These are phyloP conservation scores for Hassar affinis DNA, from an alignment of 2,113 vertebrate species.

Conservation along the genomic window DNA sequence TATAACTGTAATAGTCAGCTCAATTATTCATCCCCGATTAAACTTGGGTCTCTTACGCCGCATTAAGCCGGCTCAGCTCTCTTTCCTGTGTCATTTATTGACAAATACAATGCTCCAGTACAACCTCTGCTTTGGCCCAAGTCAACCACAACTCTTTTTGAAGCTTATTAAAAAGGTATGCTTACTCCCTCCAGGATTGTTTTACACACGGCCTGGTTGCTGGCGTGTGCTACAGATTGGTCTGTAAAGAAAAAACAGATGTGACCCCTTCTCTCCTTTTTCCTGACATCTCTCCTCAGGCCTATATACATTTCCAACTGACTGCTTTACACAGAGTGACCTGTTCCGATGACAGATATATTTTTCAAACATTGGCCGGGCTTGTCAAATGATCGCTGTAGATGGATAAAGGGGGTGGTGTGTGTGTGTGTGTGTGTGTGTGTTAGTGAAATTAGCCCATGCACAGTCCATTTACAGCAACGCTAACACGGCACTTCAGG, in stretches of 20 bases:
- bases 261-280: conserved; percentile 52
- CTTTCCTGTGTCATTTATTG: conserved; percentile 10
- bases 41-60: not conserved
- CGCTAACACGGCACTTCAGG: conserved; percentile 37
- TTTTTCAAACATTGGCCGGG: conserved; percentile 47
- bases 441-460: conserved; percentile 32
- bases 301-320: conserved; percentile 56
- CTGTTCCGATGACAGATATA: conserved; percentile 53
- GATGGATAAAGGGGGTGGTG: not conserved
- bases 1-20: not conserved
- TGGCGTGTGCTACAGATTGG: conserved; percentile 54
- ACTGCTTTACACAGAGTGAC: conserved; percentile 54
- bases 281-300: conserved; percentile 54
- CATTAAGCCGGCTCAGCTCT: not conserved
- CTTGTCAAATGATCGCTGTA: conserved; percentile 41
- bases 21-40: not conserved
- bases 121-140: conserved; percentile 34
- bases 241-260: conserved; percentile 56
- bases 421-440: conserved; percentile 1
- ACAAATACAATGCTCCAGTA: conserved; percentile 29
- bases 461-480: conserved; percentile 45
- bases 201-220: conserved; percentile 52
- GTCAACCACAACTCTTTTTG: conserved; percentile 40
- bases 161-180: conserved; percentile 61
- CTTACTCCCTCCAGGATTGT: conserved; percentile 46